Conservation (phyloP, 1,140 invertebrate species). For the Ptiloglossa arizonensis region DNA sequence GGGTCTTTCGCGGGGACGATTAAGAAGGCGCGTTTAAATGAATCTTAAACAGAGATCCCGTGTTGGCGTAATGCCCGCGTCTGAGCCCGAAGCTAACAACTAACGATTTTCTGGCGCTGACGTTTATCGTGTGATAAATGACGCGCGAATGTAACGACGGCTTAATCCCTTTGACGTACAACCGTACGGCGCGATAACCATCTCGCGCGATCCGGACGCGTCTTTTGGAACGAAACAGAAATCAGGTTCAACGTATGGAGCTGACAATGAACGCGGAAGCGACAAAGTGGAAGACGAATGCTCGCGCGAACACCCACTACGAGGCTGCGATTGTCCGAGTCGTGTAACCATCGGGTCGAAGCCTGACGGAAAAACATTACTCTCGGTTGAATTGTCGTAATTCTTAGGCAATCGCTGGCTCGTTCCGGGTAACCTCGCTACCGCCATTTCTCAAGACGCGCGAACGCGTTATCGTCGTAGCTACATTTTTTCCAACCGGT, state of each 20-base stretch:
- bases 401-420: conserved; percentile 48
- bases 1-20: not conserved
- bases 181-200: conserved; percentile 10
- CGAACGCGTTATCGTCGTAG: conserved; percentile 25
- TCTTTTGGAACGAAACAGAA: conserved; percentile 21
- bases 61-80: conserved; percentile 53
- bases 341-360: conserved; percentile 37
- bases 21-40: conserved; percentile 25
- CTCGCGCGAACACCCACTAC: conserved; percentile 54
- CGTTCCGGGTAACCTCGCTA: conserved; percentile 27
- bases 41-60: conserved; percentile 3
- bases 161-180: conserved; percentile 71
- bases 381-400: conserved; percentile 60
- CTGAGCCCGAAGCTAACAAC: conserved; percentile 47
- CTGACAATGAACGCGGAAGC: conserved; percentile 67
- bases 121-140: conserved; percentile 76
- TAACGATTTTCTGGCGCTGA: conserved; percentile 72
- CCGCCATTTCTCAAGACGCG: conserved; percentile 31
- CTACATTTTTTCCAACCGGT: conserved; percentile 24
- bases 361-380: conserved; percentile 67
- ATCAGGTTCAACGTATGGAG: conserved; percentile 38
- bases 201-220: conserved; percentile 21
- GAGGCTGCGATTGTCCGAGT: conserved; percentile 53
- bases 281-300: conserved; percentile 53
- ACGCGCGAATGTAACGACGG: conserved; percentile 66